Percentiles rank a stretch among this genome's conserved stretches.
Evolutionary conservation across 2,113 vertebrate genomes (phyloP).

Genomic region (Calypte anna): DNA sequence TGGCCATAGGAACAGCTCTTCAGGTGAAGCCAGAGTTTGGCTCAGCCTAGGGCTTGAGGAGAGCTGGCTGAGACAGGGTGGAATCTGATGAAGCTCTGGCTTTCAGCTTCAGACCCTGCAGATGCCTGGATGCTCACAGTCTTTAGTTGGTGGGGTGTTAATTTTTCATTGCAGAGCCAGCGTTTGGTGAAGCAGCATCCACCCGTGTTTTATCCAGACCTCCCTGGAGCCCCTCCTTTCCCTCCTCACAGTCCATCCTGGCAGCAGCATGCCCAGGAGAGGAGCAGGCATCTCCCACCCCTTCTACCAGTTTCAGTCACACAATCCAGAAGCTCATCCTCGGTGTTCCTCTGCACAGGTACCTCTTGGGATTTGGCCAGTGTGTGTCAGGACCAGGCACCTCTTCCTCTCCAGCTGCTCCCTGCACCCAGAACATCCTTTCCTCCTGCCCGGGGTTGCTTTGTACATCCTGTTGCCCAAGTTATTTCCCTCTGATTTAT

Average conservation of each 20-base stretch:
- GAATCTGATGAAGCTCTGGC: neutral
- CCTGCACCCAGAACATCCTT: neutral
- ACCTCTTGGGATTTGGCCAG: slow-evolving; percentile 3
- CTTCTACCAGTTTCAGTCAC: neutral
- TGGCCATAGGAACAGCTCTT: neutral
- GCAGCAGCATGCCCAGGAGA: neutral
- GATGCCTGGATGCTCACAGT: neutral
- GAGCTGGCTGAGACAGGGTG: neutral
- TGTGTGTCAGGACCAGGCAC: neutral
- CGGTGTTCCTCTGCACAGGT: neutral
- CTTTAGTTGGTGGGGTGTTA: rapidly evolving
- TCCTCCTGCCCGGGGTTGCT: neutral
- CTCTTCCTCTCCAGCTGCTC: slow-evolving; percentile 46
- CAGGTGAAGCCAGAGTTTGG: neutral
- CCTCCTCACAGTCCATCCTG: neutral
- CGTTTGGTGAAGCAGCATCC: neutral
- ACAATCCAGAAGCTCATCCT: neutral
- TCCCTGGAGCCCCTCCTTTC: neutral
- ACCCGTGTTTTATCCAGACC: neutral
- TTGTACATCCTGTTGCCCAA: neutral
- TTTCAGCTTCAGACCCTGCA: neutral
- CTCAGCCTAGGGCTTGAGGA: neutral
- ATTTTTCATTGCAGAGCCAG: neutral
- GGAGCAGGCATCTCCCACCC: neutral
- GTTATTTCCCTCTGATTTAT: neutral